Evolutionary conservation across 2,888 invertebrate species (phyloP), one percentile per base, ranked within the genome.

Genomic region (Lasiommata megera): DNA sequence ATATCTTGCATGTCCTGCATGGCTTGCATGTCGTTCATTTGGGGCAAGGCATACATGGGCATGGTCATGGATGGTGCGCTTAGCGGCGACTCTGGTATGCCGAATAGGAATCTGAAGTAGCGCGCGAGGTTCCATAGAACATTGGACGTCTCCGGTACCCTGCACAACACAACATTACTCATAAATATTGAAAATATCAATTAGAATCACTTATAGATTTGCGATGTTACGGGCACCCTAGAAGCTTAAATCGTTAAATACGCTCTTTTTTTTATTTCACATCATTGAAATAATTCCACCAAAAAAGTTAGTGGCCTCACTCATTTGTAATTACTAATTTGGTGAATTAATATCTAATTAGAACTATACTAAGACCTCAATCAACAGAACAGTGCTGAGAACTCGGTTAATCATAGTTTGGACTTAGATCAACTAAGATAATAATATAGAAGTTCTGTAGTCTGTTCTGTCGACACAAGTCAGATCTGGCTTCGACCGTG

Each of bases 81-180:
- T 79, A 90, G 72, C 74, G 88, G 81, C 77, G 88, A 74, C 70
- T 80, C 77, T 75, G 88, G 82, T 76, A 86, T 65, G 74, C 88
- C 88, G 79, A 89, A 85, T 74, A 90, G 77, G 84, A 80, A 67
- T 84, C 80, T 88, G 90, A 88, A 82, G 90, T 84, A 84, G 83
- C 84, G 82, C 85, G 89, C 84, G 90, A 89, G 76, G 82, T 82
- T 82, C 89, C 88, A 85, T 89, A 92, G 74, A 76, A 91, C 84
- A 91, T 91, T 83, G 91, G 88, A 80, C 87, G 91, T 83, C 88
- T 83, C 87, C 84, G 91, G 84, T 78, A 84, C 77, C 91, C 91
- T 91, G 87, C 77, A 84, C 71, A 81, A 79, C 62, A 70, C 59
- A 68, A 71, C 48, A 67, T 63, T 60, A 36, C 60, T 64, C 67